Conservation (phyloP, 2,113 vertebrate genomes). For the Pica pica region DNA sequence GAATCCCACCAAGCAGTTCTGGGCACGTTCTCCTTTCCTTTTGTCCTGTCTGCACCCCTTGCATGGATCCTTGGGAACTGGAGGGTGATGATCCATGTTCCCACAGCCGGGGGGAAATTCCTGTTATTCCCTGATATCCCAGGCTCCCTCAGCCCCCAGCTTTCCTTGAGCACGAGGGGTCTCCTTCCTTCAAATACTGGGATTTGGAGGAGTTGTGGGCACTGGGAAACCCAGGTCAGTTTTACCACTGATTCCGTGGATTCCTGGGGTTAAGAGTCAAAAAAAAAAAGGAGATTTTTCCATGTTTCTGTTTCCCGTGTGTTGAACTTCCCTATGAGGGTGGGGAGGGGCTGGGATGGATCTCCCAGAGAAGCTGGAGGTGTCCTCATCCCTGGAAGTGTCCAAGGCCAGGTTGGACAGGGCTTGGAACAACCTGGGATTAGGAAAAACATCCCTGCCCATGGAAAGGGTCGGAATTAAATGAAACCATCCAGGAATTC, state of each 20-base stretch:
- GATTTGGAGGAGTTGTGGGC: background rate
- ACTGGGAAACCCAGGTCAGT: background rate
- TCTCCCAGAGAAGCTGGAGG: background rate
- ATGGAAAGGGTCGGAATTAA: background rate
- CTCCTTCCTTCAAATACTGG: background rate
- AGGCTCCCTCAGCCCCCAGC: background rate
- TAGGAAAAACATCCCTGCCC: rapidly evolving
- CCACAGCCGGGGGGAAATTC: rapidly evolving
- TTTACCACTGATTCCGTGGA: background rate
- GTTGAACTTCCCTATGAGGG: background rate
- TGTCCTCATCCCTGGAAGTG: background rate
- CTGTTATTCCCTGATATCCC: background rate
- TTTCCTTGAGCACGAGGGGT: background rate
- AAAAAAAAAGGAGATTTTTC: background rate
- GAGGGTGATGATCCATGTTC: background rate
- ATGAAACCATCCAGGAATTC: background rate
- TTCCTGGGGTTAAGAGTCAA: background rate
- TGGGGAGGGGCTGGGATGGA: background rate
- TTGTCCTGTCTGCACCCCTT: background rate
- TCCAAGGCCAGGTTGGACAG: background rate
- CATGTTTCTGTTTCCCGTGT: background rate
- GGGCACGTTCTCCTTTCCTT: background rate
- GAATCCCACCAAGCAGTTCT: background rate
- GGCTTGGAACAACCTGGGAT: background rate
- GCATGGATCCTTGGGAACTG: background rate